These are phyloP conservation scores for Lapara coniferarum DNA, from an alignment of 2,888 invertebrate species.

Conservation along the genomic window DNA sequence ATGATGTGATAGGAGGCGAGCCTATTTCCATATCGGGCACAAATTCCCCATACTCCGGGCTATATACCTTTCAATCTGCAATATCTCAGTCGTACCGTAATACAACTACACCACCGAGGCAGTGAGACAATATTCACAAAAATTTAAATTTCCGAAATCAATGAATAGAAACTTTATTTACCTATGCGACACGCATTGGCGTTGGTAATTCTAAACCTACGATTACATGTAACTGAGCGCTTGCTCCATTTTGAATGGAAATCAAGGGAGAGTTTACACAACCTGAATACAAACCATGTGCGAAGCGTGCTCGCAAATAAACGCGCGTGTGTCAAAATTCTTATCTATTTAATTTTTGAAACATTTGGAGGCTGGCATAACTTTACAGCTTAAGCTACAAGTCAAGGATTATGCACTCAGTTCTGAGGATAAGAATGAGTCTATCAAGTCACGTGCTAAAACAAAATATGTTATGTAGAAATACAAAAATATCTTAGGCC, in stretches of 20 bases:
- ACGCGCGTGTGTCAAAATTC: background rate
- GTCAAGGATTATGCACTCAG: background rate
- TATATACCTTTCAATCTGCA: too few species aligned
- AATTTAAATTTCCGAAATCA: conserved; percentile 23
- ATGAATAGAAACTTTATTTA: conserved; percentile 21
- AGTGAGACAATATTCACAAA: background rate
- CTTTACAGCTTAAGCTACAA: background rate
- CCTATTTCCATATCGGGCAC: too few species aligned
- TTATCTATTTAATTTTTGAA: background rate
- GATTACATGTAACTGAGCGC: conserved; percentile 17
- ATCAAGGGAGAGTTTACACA: conserved; percentile 23
- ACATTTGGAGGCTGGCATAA: background rate
- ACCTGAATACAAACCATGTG: conserved; percentile 21
- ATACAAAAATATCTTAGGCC: conserved; percentile 19
- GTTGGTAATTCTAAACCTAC: conserved; percentile 21
- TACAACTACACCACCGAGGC: too few species aligned
- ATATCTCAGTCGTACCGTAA: too few species aligned
- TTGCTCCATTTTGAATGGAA: conserved; percentile 24
- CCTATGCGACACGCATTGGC: conserved; percentile 19
- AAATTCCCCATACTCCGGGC: too few species aligned
- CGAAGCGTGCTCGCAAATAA: conserved; percentile 12
- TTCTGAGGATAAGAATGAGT: background rate
- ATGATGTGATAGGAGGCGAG: too few species aligned
- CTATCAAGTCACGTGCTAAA: background rate
- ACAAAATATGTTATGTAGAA: conserved; percentile 1